phyloP scores from a whole-genome alignment of 2,888 invertebrate species.

The Malacosoma neustria region DNA sequence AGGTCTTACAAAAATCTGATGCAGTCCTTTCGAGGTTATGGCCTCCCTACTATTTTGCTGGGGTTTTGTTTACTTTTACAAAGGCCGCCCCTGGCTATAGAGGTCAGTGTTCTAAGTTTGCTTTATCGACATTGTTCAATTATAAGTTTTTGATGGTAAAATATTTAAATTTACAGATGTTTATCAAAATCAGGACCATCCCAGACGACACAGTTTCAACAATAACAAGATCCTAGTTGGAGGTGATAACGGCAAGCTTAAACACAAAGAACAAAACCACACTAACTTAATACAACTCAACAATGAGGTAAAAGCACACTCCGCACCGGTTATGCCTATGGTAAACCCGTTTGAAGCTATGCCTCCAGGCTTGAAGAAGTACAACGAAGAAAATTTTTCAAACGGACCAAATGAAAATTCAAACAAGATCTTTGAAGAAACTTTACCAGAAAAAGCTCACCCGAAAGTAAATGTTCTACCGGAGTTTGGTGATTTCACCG shows the following conservation, averaged over 20 bases:
- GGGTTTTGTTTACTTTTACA: too few species aligned
- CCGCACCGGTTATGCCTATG: conserved; percentile 37
- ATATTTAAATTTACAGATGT: conserved; percentile 36
- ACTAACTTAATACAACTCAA: conserved; percentile 36
- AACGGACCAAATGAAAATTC: conserved; percentile 42
- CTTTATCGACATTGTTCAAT: too few species aligned
- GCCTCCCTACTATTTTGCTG: too few species aligned
- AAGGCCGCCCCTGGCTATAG: too few species aligned
- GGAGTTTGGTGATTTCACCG: conserved; percentile 26
- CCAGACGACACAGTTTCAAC: conserved; percentile 54
- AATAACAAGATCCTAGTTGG: conserved; percentile 65
- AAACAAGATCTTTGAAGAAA: conserved; percentile 12
- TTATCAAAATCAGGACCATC: conserved; percentile 67
- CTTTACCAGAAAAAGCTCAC: conserved; percentile 1
- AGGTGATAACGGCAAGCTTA: conserved; percentile 41
- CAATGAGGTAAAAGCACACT: conserved; percentile 27
- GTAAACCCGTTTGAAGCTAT: conserved; percentile 54
- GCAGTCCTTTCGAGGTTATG: too few species aligned
- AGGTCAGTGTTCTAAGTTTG: too few species aligned
- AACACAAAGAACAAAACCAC: conserved; percentile 29
- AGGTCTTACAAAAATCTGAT: conserved; percentile 1
- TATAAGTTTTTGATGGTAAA: too few species aligned
- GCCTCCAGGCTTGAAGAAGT: conserved; percentile 37
- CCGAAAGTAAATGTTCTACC: conserved; percentile 19
- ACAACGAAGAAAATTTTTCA: conserved; percentile 29